phyloP scores from a whole-genome alignment of 2,113 vertebrate genomes.

The Proterorhinus semilunaris region DNA sequence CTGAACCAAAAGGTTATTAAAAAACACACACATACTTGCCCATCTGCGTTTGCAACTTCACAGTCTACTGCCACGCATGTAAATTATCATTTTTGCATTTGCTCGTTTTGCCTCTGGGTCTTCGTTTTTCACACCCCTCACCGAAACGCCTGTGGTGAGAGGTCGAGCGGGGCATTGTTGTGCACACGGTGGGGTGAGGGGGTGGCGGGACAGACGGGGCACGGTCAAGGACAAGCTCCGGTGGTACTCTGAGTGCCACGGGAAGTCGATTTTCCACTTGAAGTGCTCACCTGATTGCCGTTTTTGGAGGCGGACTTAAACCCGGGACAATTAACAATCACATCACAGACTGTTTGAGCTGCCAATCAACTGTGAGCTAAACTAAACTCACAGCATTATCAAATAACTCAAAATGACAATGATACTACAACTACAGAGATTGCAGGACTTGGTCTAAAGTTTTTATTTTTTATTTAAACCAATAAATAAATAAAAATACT shows the following conservation, averaged over 20 bases:
- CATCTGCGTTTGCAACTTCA: background rate
- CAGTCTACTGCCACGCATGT: background rate
- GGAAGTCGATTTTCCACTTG: conserved; percentile 68
- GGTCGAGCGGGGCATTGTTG: background rate
- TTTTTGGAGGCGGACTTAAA: conserved; percentile 29
- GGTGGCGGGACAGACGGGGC: conserved; percentile 26
- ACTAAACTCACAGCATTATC: background rate
- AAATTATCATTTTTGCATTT: background rate
- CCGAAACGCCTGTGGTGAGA: background rate
- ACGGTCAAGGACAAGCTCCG: conserved; percentile 18
- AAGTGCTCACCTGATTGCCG: conserved; percentile 50
- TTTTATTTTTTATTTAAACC: no score
- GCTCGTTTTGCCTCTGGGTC: background rate
- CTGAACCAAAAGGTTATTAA: background rate
- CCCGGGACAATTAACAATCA: conserved; percentile 51
- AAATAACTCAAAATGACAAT: no score
- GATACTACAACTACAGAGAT: background rate
- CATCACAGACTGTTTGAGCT: conserved; percentile 46
- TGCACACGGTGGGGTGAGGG: background rate
- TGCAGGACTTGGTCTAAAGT: no score
- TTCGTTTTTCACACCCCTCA: background rate
- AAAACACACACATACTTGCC: background rate
- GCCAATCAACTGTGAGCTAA: conserved; percentile 34
- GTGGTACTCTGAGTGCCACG: conserved; percentile 49
- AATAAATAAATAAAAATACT: no score